Evolutionary conservation across 2,797 vertebrate genomes (phyloP).

Genomic region (Myotis planiceps): DNA sequence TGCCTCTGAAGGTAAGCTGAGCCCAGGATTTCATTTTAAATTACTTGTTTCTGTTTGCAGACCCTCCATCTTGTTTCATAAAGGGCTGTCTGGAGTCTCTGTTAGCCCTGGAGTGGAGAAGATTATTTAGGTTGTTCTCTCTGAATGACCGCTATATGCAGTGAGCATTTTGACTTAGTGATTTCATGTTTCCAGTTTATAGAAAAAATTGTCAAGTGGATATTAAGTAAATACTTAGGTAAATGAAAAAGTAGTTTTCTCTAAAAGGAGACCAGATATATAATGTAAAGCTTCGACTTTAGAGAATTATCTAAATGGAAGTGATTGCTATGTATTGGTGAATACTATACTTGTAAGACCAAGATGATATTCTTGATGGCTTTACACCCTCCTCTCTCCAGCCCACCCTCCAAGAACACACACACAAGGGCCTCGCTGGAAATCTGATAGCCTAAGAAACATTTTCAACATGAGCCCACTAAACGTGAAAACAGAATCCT

Average conservation of each 20-base stretch:
- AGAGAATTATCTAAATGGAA: neutral
- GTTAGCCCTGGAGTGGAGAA: neutral
- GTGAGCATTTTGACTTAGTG: neutral
- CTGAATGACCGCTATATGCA: no score
- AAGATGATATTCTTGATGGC: neutral
- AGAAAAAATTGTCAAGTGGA: neutral
- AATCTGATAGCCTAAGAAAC: neutral
- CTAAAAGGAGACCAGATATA: neutral
- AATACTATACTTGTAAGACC: neutral
- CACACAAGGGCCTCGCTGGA: neutral
- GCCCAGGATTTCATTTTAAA: neutral
- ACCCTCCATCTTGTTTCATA: neutral
- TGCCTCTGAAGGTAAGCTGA: conserved; percentile 95
- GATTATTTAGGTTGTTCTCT: neutral
- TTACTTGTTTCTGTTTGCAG: neutral
- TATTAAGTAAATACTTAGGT: neutral
- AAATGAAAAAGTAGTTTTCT: neutral
- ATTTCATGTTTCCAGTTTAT: neutral
- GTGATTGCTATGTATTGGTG: neutral
- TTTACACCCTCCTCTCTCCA: neutral
- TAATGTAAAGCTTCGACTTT: neutral
- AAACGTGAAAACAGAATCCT: neutral
- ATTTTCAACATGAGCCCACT: neutral
- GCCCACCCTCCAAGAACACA: neutral
- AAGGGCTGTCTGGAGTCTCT: neutral